Base-by-base conservation (phyloP, 1,140 invertebrate genomes). In the Phymastichus coffea region DNA sequence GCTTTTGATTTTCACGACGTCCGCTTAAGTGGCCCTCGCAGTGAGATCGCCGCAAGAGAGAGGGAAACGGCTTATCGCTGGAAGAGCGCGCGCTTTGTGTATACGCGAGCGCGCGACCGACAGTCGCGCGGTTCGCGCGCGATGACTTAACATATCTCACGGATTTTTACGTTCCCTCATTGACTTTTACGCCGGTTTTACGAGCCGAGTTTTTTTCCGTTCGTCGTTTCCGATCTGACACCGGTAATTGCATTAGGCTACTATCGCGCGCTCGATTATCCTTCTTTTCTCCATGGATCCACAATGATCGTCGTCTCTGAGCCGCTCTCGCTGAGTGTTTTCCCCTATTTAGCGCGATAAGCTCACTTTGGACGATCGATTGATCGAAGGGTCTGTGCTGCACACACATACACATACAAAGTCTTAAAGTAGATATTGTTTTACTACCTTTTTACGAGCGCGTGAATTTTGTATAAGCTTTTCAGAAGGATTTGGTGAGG, bases 1-100 rank as follows among this genome's bases (percentile, higher is more conserved):
- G 52, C 43, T 63, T 58, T 63, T 55, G 52, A 63, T 63, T 63
- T 63, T 63, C 58, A 63, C 61, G 61, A 63, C 22, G 61, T 55
- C 55, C 49, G 57, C 51, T 63, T 55, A 58, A 63, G 61, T 63
- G 55, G 49, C 53, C 59, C 40, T 35, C 26, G 41, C 40, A n/a
- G n/a, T n/a, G n/a, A n/a, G n/a, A n/a, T n/a, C n/a, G n/a, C n/a
- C n/a, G n/a, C n/a, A n/a, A n/a, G 26, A 20, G 10, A 15, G 33
- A 15, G 20, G 20, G 23, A 9, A 25, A 20, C 23, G 8, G n/a
- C n/a, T n/a, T n/a, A n/a, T n/a, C n/a, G n/a, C n/a, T n/a, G n/a
- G n/a, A n/a, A n/a, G n/a, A n/a, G n/a, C n/a, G n/a, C n/a, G n/a
- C n/a, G n/a, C n/a, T n/a, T n/a, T n/a, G n/a, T n/a, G n/a, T 22